phyloP scores from a whole-genome alignment of 2,888 invertebrate genomes.

The Ichneumoninae sp. region DNA sequence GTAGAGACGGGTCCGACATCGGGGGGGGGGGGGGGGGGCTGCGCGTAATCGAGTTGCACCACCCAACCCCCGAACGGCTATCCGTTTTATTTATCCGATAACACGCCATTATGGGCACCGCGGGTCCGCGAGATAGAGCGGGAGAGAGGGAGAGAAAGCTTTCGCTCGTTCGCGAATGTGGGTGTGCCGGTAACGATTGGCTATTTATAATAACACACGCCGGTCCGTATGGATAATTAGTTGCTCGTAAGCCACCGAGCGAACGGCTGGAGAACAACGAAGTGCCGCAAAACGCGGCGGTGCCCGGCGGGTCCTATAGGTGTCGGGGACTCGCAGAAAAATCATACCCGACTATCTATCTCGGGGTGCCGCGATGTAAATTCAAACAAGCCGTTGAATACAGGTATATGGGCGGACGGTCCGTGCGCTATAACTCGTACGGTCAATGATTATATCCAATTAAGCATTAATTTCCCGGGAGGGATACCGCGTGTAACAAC shows the following conservation, averaged over 20 bases:
- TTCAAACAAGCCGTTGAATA: constrained; percentile 61
- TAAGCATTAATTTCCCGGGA: constrained; percentile 68
- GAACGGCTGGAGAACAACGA: constrained; percentile 66
- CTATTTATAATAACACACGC: constrained; percentile 83
- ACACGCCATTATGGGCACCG: constrained; percentile 83
- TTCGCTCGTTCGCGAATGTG: constrained; percentile 75
- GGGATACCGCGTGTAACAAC: constrained; percentile 51
- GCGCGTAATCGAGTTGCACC: constrained; percentile 83
- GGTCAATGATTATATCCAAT: constrained; percentile 68
- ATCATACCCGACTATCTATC: constrained; percentile 64
- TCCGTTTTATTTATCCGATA: constrained; percentile 84
- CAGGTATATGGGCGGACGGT: constrained; percentile 44
- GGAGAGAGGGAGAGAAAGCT: constrained; percentile 24
- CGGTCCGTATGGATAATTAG: constrained; percentile 83
- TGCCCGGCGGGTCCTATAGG: constrained; percentile 18
- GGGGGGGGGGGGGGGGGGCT: constrained; percentile 53
- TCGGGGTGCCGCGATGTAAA: constrained; percentile 57
- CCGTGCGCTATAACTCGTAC: constrained; percentile 58
- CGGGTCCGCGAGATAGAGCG: constrained; percentile 60
- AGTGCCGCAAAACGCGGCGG: constrained; percentile 57
- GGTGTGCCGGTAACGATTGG: constrained; percentile 83
- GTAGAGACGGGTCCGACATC: background rate
- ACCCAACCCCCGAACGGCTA: constrained; percentile 73
- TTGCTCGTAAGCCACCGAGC: constrained; percentile 78
- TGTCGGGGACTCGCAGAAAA: constrained; percentile 60